phyloP scores from a whole-genome alignment of 2,113 vertebrate species.

The Corythaeola cristata region DNA sequence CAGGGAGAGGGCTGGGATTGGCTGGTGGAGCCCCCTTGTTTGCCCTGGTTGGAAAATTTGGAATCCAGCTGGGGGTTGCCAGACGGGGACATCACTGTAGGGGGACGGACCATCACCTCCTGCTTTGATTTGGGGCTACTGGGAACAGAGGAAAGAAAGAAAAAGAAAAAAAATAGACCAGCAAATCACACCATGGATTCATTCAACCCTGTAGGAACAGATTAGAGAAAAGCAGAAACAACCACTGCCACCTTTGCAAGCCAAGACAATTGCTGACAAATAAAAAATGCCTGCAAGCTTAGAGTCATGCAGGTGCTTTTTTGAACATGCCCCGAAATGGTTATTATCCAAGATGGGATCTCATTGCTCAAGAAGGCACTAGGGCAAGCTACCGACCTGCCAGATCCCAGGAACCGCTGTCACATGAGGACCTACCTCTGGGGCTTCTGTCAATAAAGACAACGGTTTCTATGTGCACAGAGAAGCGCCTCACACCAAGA shows the following conservation, averaged over 20 bases:
- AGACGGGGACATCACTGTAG: conserved; percentile 98
- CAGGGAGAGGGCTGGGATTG: conserved; percentile 97
- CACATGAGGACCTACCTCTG: conserved; percentile 73
- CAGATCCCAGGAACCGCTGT: conserved; percentile 63
- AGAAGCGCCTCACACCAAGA: conserved; percentile 71
- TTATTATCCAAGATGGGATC: conserved; percentile 51
- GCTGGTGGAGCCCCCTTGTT: conserved; percentile 93
- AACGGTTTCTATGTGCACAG: conserved; percentile 83
- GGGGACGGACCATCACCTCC: conserved; percentile 99
- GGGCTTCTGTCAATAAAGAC: conserved; percentile 79
- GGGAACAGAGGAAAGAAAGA: conserved; percentile 41
- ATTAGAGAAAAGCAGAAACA: neutral
- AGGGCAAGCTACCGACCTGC: conserved; percentile 42
- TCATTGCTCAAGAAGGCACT: conserved; percentile 39
- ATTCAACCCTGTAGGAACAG: neutral
- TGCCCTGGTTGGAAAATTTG: conserved; percentile 99
- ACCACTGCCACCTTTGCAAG: neutral
- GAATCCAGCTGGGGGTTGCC: conserved; percentile 98
- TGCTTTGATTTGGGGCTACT: conserved; percentile 99
- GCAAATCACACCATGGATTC: conserved; percentile 21
- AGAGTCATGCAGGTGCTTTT: neutral
- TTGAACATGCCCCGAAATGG: conserved; percentile 41
- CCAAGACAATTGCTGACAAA: conserved; percentile 19
- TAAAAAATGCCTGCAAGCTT: conserved; percentile 4
- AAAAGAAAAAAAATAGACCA: neutral